Conservation (phyloP, 2,113 vertebrate species). For the Nothocercus julius region DNA sequence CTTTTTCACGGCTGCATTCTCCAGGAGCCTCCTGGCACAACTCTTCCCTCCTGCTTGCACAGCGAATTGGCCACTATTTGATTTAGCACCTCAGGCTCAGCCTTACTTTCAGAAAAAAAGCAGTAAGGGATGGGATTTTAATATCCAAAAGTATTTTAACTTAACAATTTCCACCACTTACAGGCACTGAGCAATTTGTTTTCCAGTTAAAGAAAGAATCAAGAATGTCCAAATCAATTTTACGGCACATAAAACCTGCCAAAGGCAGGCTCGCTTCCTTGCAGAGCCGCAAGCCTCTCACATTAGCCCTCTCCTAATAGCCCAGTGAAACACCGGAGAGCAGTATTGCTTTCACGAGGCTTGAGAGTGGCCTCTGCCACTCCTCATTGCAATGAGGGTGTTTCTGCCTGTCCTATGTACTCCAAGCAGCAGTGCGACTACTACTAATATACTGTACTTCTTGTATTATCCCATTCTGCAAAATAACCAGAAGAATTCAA, state of each 20-base stretch:
- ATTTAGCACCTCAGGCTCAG: neutral
- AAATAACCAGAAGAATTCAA: neutral
- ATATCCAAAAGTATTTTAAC: neutral
- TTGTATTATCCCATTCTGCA: neutral
- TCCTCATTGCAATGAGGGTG: slow-evolving; percentile 8
- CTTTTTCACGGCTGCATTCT: neutral
- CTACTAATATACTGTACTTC: neutral
- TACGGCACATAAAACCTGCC: neutral
- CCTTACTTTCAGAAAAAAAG: neutral
- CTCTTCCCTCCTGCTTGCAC: neutral
- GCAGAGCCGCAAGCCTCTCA: neutral
- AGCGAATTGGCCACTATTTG: neutral
- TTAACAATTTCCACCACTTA: neutral
- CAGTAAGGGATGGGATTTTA: neutral
- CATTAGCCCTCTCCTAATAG: slow-evolving; percentile 37
- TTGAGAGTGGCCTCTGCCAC: neutral
- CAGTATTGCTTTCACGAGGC: neutral
- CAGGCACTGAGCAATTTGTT: neutral
- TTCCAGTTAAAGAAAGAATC: neutral
- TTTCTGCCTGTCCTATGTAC: neutral
- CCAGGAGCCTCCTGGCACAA: rapidly evolving
- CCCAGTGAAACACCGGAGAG: slow-evolving; percentile 30
- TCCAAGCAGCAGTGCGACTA: neutral
- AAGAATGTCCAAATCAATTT: slow-evolving; percentile 2
- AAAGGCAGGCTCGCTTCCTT: slow-evolving; percentile 1